Conservation (phyloP, 2,113 vertebrate species). For the Meleagris gallopavo region DNA sequence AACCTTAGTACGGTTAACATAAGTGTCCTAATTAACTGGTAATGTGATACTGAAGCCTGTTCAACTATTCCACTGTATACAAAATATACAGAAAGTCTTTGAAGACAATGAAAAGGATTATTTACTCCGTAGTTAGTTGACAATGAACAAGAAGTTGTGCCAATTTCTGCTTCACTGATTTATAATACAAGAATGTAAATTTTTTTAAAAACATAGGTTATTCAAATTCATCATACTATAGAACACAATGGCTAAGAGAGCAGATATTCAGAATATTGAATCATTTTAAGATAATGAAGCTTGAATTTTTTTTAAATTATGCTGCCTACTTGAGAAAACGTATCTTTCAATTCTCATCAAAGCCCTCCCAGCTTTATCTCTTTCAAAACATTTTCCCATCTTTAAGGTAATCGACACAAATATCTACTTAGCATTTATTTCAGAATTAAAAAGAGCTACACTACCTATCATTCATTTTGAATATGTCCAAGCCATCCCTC, state of each 20-base stretch:
- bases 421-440: not conserved
- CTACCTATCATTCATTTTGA: not conserved
- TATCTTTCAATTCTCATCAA: not conserved
- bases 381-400: not conserved
- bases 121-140: not conserved
- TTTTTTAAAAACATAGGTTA: not conserved
- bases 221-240: not conserved
- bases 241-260: not conserved
- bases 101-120: not conserved
- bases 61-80: not conserved
- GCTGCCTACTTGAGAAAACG: not conserved
- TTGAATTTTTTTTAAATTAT: not conserved
- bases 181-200: not conserved
- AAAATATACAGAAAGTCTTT: not conserved
- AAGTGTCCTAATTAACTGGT: not conserved
- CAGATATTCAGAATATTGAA: not conserved
- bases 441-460: not conserved
- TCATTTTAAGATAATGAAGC: not conserved
- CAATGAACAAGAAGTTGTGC: not conserved
- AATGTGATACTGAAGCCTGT: not conserved
- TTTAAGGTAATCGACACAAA: not conserved
- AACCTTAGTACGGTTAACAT: not conserved
- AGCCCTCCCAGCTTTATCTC: not conserved
- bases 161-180: not conserved
- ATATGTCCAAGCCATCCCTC: not conserved